These are phyloP conservation scores for Emydoidea blandingii DNA, from an alignment of 2,797 vertebrate species.

Conservation along the genomic window DNA sequence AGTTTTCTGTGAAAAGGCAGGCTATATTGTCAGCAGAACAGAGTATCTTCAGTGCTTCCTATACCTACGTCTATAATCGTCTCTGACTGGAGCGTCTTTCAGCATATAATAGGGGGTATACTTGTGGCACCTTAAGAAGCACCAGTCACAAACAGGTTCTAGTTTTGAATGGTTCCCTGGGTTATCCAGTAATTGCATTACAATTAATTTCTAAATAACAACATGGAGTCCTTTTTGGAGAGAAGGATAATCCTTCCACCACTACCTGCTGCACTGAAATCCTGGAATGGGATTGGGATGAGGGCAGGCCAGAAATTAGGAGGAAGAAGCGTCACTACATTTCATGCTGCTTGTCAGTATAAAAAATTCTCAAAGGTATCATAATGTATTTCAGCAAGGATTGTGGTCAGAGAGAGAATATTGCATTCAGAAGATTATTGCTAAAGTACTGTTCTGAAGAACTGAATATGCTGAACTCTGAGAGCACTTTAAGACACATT, in stretches of 20 bases:
- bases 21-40: background rate
- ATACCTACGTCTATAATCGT: background rate
- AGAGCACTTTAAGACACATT: background rate
- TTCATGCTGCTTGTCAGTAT: background rate
- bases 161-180: background rate
- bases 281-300: background rate
- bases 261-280: background rate
- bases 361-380: background rate
- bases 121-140: background rate
- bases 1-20: background rate
- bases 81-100: background rate
- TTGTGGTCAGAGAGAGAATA: background rate
- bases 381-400: fast-evolving
- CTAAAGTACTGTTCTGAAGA: background rate
- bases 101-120: background rate
- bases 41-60: background rate
- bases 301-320: background rate
- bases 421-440: background rate
- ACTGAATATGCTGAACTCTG: background rate
- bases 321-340: background rate
- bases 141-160: background rate
- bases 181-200: background rate
- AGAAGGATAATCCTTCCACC: background rate
- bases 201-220: background rate
- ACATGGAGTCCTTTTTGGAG: background rate